Conservation (phyloP, 2,888 invertebrate genomes). For the Sesamia inferens region DNA sequence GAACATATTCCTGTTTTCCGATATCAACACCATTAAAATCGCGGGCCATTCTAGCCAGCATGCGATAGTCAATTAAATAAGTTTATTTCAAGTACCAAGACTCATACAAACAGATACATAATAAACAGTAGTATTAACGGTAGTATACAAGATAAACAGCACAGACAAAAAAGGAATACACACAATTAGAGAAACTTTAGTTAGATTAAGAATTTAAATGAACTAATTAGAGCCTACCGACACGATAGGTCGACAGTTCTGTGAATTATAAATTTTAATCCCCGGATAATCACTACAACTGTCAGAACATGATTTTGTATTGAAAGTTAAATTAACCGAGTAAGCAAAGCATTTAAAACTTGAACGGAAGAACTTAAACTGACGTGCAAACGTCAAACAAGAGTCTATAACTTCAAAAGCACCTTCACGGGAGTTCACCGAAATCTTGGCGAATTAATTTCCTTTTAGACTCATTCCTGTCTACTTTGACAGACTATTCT, state of each 20-base stretch:
- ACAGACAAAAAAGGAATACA: too few species aligned
- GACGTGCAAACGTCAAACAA: constrained; percentile 62
- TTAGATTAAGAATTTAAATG: constrained; percentile 1
- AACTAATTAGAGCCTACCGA: constrained; percentile 11
- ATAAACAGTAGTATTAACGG: too few species aligned
- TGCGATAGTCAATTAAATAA: too few species aligned
- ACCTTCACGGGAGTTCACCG: constrained; percentile 44
- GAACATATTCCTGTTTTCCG: neutral
- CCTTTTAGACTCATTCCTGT: constrained; percentile 32
- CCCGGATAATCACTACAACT: constrained; percentile 33
- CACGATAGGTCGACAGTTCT: constrained; percentile 17
- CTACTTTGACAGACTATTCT: constrained; percentile 26
- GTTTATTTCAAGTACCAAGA: too few species aligned
- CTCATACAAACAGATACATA: too few species aligned
- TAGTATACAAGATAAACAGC: too few species aligned
- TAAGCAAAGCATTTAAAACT: constrained; percentile 60
- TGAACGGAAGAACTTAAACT: constrained; percentile 57
- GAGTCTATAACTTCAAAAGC: constrained; percentile 52
- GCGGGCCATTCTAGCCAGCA: neutral
- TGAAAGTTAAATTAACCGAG: constrained; percentile 62
- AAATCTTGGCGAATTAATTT: constrained; percentile 54
- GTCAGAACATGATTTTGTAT: constrained; percentile 51
- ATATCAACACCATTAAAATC: too few species aligned
- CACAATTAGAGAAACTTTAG: too few species aligned
- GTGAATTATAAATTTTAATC: constrained; percentile 35